Evolutionary conservation across 1,140 invertebrate species (phyloP).

Genomic region (Episyrphus balteatus): DNA sequence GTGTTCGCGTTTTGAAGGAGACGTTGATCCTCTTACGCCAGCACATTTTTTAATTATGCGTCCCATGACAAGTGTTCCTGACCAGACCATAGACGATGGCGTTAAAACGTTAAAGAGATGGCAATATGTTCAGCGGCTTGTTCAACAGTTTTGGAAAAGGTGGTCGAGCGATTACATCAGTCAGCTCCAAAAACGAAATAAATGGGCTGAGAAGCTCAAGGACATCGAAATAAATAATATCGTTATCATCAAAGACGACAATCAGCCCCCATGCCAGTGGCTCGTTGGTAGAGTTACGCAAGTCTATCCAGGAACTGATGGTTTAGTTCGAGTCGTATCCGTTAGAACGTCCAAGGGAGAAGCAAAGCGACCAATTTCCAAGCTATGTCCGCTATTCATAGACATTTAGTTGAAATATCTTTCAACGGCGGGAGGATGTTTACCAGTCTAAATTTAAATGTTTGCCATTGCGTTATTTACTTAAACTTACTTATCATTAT

Average conservation of each 20-base stretch:
- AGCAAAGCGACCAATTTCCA: conserved; percentile 4
- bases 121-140: too few relatives aligned
- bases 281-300: conserved; percentile 12
- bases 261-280: conserved; percentile 20
- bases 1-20: conserved; percentile 4
- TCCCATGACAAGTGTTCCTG: neutral
- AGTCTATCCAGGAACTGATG: conserved; percentile 15
- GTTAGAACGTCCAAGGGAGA: conserved; percentile 7
- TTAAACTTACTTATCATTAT: too few relatives aligned
- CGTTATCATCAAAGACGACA: conserved; percentile 25
- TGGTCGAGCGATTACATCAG: neutral
- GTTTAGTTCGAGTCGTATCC: conserved; percentile 10
- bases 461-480: too few relatives aligned
- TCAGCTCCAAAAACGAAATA: neutral
- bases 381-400: neutral
- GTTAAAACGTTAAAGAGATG: too few relatives aligned
- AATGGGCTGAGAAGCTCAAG: neutral
- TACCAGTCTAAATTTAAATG: too few relatives aligned
- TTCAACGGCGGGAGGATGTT: too few relatives aligned
- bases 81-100: too few relatives aligned
- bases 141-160: neutral
- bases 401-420: neutral
- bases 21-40: conserved; percentile 16
- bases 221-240: conserved; percentile 6
- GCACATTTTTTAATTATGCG: conserved; percentile 26